phyloP scores from a whole-genome alignment of 1,140 invertebrate genomes.

The Medauroidea extradentata region DNA sequence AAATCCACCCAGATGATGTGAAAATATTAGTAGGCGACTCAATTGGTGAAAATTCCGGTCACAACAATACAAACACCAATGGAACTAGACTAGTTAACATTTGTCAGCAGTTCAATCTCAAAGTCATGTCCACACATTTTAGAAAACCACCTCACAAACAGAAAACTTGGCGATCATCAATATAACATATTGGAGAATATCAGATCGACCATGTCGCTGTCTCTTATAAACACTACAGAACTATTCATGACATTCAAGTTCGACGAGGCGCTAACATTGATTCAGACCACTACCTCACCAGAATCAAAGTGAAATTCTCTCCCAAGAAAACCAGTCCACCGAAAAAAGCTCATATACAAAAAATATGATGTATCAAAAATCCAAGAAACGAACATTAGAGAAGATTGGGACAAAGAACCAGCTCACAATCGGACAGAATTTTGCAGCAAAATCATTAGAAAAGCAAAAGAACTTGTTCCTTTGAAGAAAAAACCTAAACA shows the following conservation, averaged over 20 bases:
- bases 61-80: background rate
- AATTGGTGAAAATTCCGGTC: background rate
- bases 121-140: background rate
- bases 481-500: background rate
- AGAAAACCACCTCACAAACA: background rate
- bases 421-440: background rate
- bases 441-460: background rate
- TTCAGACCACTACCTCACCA: background rate
- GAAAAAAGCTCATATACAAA: background rate
- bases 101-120: background rate
- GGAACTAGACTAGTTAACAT: background rate
- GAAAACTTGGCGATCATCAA: background rate
- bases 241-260: background rate
- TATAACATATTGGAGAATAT: background rate
- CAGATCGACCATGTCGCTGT: background rate
- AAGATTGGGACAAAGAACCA: background rate
- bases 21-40: no score
- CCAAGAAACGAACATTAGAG: background rate
- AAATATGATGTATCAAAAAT: background rate
- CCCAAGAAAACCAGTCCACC: background rate
- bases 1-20: no score
- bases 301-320: conserved; percentile 3
- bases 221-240: background rate
- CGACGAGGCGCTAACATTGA: background rate
- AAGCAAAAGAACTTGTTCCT: background rate